These are phyloP conservation scores for Clitarchus hookeri DNA, from an alignment of 2,888 invertebrate species.

Conservation along the genomic window DNA sequence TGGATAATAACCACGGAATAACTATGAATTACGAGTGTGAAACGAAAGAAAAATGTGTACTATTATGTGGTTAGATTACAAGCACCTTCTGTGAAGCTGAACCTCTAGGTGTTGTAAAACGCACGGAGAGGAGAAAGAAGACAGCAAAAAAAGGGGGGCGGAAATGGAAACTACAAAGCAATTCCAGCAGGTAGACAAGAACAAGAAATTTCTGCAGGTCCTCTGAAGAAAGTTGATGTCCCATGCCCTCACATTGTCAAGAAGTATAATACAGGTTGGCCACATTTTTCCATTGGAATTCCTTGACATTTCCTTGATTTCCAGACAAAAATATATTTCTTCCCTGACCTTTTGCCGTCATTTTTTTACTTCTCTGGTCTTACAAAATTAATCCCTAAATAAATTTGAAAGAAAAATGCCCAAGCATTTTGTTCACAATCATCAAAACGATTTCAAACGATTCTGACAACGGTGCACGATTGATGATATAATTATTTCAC, in stretches of 20 bases:
- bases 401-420: too few species aligned
- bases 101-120: neutral
- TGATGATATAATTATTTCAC: too few species aligned
- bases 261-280: neutral
- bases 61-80: neutral
- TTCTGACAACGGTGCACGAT: too few species aligned
- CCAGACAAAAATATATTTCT: too few species aligned
- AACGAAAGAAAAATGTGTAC: neutral
- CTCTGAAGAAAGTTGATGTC: neutral
- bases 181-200: too few species aligned
- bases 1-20: neutral
- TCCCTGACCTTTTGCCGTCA: too few species aligned
- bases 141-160: neutral
- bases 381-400: too few species aligned
- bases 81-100: neutral
- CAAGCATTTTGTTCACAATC: too few species aligned
- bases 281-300: too few species aligned
- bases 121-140: neutral
- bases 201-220: neutral
- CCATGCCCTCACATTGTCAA: slow-evolving; percentile 1
- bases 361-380: too few species aligned
- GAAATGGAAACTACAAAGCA: neutral
- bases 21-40: neutral
- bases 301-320: too few species aligned
- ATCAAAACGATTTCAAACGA: too few species aligned